Evolutionary conservation across 2,797 vertebrate genomes (phyloP), one percentile per base, ranked within the genome.

Genomic region (Etheostoma nigrum): DNA sequence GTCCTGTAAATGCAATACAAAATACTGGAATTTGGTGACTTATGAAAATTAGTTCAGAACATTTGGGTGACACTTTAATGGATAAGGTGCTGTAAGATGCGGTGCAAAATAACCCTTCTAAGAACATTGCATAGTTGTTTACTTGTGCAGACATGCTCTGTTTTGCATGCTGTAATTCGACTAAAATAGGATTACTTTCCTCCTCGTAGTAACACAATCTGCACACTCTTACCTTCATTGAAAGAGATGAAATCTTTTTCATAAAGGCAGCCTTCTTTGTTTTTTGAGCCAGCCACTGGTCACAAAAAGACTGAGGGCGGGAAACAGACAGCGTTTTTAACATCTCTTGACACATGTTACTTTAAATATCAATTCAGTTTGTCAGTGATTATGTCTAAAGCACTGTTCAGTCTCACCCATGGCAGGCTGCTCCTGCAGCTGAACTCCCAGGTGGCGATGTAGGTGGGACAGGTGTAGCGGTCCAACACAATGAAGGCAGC

Each of bases 391-490:
- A 6, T 36, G 9, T 36, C 8, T 36, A 10, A 36, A 36, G 33
- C 8, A 10, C 33, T 44, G 16, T 49, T 3, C 48, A 9, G 48
- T 19, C 47, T 30, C 30, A 68, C 78, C 95, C 94, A 95, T 1
- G 94, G 83, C 61, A 95, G 78, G 74, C 54, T 91, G 84, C 68
- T 92, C 53, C 18, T 72, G 82, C 93, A 94, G 75, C 69, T 91
- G 85, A 95, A 95, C 89, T 95, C 94, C 93, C 94, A 94, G 54
- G 75, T 7, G 15, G 93, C 84, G 64, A 96, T 95, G 88, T 94
- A 94, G 67, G 87, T 93, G 44, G 93, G 93, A 33, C 94, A 96
- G 19, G 75, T 84, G 83, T 83, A 94, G 2, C 93, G 89, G 69
- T 95, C 92, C 72, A 95, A 60, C 63, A 95, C 93, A 4, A 94